phyloP scores from a whole-genome alignment of 1,140 invertebrate genomes.

The Drosophila oshimai region DNA sequence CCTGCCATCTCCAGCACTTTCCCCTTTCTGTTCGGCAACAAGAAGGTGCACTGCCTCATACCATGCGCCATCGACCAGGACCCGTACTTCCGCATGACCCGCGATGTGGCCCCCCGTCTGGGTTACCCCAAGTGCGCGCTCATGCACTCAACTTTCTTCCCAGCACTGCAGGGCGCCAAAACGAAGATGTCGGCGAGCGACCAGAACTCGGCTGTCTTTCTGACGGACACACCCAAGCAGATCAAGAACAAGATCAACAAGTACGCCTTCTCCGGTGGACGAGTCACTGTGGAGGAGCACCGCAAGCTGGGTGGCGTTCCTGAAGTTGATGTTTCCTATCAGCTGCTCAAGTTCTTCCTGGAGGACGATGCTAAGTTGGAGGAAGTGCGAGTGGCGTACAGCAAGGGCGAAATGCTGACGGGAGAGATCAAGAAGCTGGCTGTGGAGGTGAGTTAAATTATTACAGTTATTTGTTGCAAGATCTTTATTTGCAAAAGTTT shows the following conservation, averaged over 20 bases:
- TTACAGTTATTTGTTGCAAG: too few relatives aligned
- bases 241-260: conserved; percentile 99
- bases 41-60: conserved; percentile 94
- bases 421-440: conserved; percentile 97
- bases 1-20: conserved; percentile 98
- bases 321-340: conserved; percentile 97
- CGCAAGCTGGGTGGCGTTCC: conserved; percentile 95
- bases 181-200: conserved; percentile 99
- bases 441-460: conserved; percentile 85
- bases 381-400: conserved; percentile 92
- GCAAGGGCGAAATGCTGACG: conserved; percentile 94
- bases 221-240: conserved; percentile 97
- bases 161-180: conserved; percentile 97
- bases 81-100: conserved; percentile 99
- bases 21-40: conserved; percentile 95
- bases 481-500: too few relatives aligned
- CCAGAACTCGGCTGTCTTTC: conserved; percentile 95
- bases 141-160: conserved; percentile 97
- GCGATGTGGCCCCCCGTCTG: conserved; percentile 96
- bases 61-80: conserved; percentile 99
- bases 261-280: conserved; percentile 99
- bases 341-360: conserved; percentile 97
- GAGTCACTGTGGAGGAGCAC: conserved; percentile 96
- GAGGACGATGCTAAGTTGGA: conserved; percentile 96
- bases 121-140: conserved; percentile 96